Base-by-base conservation (phyloP, 2,113 vertebrate genomes). In the Hippocampus comes region DNA sequence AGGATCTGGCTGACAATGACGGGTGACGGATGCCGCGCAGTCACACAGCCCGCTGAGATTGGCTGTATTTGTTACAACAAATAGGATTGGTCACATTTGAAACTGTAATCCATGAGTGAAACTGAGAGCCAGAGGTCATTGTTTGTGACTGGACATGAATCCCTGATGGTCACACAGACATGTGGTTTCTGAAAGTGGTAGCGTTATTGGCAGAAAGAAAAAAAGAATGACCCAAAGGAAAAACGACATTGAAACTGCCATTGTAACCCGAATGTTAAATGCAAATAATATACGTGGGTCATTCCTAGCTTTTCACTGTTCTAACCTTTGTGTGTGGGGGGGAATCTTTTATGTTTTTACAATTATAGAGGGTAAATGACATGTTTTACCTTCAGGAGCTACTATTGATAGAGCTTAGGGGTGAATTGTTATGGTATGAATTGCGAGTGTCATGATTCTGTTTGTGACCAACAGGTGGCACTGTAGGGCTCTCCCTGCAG, bases 1-100 rank as follows among this genome's bases (percentile, higher is more conserved):
- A 77, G 79, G 78, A 72, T 84, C 66, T 76, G 49, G 15, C 60
- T 75, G 79, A 80, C 72, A 78, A 61, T 69, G 77, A 83, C 48
- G 69, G 76, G 12, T 83, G 88, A 84, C 76, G 74, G 80, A 82
- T 71, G 79, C 68, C 73, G 72, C 76, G 59, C 56, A 76, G 80
- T 5, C 61, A 34, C 51, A 75, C 56, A 80, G 71, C 79, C 48
- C 38, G 38, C 68, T 73, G 70, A 83, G 82, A 86, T 76, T 61
- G 67, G 69, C 41, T 41, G 67, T 76, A 78, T 88, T 78, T 86
- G 73, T 78, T 78, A 72, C 81, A 82, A 86, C 86, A 84, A 81
- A 86, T 82, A 72, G 79, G 85, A 85, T 84, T 80, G 70, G 67
- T 74, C 68, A 69, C 78, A 81, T 79, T 72, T 79, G 77, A 68